phyloP scores from a whole-genome alignment of 2,888 invertebrate genomes.

The Volucella zonaria region DNA sequence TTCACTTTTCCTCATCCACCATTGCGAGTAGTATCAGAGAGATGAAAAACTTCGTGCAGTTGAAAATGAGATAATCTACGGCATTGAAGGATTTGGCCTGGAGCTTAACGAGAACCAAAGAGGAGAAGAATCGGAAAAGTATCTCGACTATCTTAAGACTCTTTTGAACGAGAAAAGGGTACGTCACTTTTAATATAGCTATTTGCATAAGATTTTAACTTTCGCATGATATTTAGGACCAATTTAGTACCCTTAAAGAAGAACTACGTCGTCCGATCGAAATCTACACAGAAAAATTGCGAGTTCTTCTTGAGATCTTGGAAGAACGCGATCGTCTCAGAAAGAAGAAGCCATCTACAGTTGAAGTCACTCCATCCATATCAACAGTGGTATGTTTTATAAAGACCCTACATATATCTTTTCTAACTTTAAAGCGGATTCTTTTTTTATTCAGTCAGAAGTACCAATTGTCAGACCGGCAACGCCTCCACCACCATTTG shows the following conservation, averaged over 20 bases:
- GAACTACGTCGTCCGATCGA: slow-evolving; percentile 30
- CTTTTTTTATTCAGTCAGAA: slow-evolving; percentile 22
- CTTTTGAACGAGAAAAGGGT: slow-evolving; percentile 47
- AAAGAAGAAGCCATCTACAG: slow-evolving; percentile 20
- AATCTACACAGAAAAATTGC: slow-evolving; percentile 54
- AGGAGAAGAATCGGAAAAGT: slow-evolving; percentile 28
- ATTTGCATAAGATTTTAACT: neutral
- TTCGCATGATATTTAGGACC: neutral
- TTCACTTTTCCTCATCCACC: neutral
- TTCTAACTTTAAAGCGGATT: neutral
- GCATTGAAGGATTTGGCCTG: slow-evolving; percentile 83
- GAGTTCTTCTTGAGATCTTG: slow-evolving; percentile 47
- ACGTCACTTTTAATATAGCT: neutral
- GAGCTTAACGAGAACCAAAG: neutral
- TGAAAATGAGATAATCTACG: slow-evolving; percentile 87
- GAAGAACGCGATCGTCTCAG: slow-evolving; percentile 49
- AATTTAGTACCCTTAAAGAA: slow-evolving; percentile 22
- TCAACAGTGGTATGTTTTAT: slow-evolving; percentile 28
- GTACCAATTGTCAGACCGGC: slow-evolving; percentile 72
- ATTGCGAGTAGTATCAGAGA: slow-evolving; percentile 85
- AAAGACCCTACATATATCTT: neutral
- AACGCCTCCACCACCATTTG: slow-evolving; percentile 77
- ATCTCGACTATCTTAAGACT: slow-evolving; percentile 18
- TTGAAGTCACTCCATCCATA: slow-evolving; percentile 23
- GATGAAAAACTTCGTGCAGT: slow-evolving; percentile 91